Evolutionary conservation across 2,113 vertebrate genomes (phyloP), one percentile per base, ranked within the genome.

Genomic region (Spilogale gracilis): DNA sequence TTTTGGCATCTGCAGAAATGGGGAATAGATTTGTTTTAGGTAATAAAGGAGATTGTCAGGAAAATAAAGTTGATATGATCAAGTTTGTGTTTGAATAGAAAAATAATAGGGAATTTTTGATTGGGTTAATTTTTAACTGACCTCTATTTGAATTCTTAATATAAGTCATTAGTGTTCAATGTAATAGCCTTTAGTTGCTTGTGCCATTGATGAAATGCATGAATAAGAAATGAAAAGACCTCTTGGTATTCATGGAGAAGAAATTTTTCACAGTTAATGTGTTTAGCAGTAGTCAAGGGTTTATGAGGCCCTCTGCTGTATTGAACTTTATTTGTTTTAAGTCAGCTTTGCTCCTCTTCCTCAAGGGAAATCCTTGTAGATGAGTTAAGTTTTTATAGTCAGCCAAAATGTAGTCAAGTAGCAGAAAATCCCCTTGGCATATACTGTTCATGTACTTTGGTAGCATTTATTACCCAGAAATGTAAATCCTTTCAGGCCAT

Each of bases 401-500:
- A 93, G 69, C 80, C 81, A 67, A 78, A 97, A 93, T 94, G 48
- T 71, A 45, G 79, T 65, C 71, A 67, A 86, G 65, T 63, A 90
- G 73, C 67, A 87, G 80, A 92, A 86, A 96, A 82, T 88, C 63
- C 11, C 20, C 60, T 95, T 65, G 76, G 73, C 61, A 27, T 96
- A 60, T 60, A 91, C 54, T 78, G 9, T 83, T 91, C 60, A 38
- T 94, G 11, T 90, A 73, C 38, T 92, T 79, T 32, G 20, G 18
- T 87, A 79, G 67, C 20, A 67, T 87, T 90, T 95, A 85, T 94
- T 85, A 60, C 20, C 25, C 90, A 67, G 92, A 95, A 96, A 60
- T 92, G 30, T 95, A 87, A 96, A 92, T 96, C n/a, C 54, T 94
- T 86, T 90, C n/a, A 95, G 27, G 27, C 32, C 32, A n/a, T 86